phyloP scores from a whole-genome alignment of 2,888 invertebrate species.

The Eutolmus rufibarbis region DNA sequence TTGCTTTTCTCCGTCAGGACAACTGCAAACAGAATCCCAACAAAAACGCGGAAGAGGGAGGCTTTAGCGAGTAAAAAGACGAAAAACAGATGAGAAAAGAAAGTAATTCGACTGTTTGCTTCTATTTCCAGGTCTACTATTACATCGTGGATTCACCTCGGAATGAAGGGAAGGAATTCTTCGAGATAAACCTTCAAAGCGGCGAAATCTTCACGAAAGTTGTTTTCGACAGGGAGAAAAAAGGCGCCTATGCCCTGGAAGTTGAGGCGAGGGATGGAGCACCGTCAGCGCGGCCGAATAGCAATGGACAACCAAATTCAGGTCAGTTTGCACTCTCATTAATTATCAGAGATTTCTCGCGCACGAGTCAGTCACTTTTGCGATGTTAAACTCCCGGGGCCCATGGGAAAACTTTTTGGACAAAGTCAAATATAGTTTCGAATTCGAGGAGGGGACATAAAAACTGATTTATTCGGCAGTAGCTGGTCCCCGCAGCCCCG shows the following conservation, averaged over 20 bases:
- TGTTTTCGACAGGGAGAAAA: constrained; percentile 97
- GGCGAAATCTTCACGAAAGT: constrained; percentile 95
- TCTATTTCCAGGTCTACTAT: constrained; percentile 80
- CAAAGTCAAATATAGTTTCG: constrained; percentile 11
- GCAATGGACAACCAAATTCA: constrained; percentile 93
- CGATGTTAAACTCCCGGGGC: neutral
- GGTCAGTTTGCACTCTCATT: constrained; percentile 66
- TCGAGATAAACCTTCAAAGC: constrained; percentile 94
- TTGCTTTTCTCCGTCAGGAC: neutral
- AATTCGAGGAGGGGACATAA: neutral
- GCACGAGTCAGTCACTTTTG: neutral
- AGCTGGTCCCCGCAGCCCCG: neutral
- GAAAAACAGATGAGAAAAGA: neutral
- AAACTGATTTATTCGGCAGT: constrained; percentile 34
- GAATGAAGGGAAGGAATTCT: constrained; percentile 94
- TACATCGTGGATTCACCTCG: constrained; percentile 90
- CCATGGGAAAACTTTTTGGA: neutral
- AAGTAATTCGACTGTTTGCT: constrained; percentile 13
- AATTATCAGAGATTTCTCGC: constrained; percentile 1
- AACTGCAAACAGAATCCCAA: neutral
- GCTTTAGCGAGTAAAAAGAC: neutral
- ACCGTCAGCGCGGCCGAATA: constrained; percentile 94
- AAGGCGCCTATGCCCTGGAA: constrained; percentile 95
- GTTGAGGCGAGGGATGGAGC: constrained; percentile 97
- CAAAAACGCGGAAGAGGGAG: neutral